Conservation (phyloP, 1,140 invertebrate genomes). For the Nephotettix cincticeps region DNA sequence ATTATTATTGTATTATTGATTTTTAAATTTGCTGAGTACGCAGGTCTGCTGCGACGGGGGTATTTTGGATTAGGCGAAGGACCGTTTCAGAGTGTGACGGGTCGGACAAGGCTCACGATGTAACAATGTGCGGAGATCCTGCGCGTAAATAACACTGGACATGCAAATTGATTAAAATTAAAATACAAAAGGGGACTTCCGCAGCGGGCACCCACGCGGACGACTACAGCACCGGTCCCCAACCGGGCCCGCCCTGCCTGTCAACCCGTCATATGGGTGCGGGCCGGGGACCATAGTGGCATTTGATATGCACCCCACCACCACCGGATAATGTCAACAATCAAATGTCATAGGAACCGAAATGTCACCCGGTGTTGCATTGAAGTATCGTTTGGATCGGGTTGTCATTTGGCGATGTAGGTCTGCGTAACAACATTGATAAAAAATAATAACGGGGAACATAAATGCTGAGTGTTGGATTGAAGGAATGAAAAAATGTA, state of each 20-base stretch:
- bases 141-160: not conserved
- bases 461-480: no score
- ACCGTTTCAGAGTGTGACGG: no score
- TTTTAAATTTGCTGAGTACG: no score
- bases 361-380: not conserved
- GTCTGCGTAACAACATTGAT: no score
- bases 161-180: slow-evolving; percentile 11
- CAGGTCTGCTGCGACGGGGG: no score
- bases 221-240: not conserved
- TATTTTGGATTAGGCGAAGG: no score
- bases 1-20: no score
- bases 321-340: not conserved
- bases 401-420: no score
- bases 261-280: not conserved
- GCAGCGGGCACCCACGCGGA: not conserved
- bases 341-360: slow-evolving; percentile 5
- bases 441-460: no score
- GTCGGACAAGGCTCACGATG: no score
- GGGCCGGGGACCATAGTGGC: not conserved
- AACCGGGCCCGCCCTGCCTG: not conserved
- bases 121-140: not conserved
- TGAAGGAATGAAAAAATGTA: no score
- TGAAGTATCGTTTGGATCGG: no score
- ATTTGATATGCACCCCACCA: not conserved
- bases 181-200: slow-evolving; percentile 5